Evolutionary conservation across 2,888 invertebrate species (phyloP).

Genomic region (Plutella xylostella): DNA sequence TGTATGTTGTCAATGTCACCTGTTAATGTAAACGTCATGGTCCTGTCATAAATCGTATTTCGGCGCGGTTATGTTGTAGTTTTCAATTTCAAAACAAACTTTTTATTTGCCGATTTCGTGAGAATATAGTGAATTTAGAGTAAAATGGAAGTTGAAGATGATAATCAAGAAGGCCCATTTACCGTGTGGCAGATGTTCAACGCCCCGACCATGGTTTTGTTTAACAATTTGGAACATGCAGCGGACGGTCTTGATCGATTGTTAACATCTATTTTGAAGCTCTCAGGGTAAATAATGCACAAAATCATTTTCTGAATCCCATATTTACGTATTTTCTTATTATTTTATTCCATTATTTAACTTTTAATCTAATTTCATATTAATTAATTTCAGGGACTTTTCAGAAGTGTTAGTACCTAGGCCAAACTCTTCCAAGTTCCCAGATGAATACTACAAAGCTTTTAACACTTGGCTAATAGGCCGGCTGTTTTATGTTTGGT

Average conservation of each 20-base stretch:
- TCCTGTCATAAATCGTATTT: too few species aligned
- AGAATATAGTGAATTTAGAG: too few species aligned
- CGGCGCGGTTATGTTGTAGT: too few species aligned
- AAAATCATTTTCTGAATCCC: neutral
- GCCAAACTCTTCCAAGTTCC: constrained; percentile 45
- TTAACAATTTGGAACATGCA: constrained; percentile 67
- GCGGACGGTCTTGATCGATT: constrained; percentile 67
- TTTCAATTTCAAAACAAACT: too few species aligned
- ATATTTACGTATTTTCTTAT: neutral
- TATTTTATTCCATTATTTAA: neutral
- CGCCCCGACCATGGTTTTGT: constrained; percentile 69
- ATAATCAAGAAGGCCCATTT: constrained; percentile 53
- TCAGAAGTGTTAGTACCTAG: constrained; percentile 66
- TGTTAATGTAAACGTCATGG: too few species aligned
- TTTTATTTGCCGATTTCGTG: too few species aligned
- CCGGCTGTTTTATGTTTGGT: constrained; percentile 74
- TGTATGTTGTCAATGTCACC: too few species aligned
- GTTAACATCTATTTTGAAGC: constrained; percentile 70
- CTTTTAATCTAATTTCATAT: too few species aligned
- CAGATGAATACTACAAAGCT: constrained; percentile 57
- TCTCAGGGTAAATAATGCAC: constrained; percentile 46
- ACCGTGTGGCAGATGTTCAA: constrained; percentile 75
- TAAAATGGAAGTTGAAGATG: constrained; percentile 49
- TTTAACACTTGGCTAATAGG: constrained; percentile 77
- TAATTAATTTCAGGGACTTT: constrained; percentile 57